phyloP scores from a whole-genome alignment of 2,113 vertebrate genomes.

The Falco punctatus region DNA sequence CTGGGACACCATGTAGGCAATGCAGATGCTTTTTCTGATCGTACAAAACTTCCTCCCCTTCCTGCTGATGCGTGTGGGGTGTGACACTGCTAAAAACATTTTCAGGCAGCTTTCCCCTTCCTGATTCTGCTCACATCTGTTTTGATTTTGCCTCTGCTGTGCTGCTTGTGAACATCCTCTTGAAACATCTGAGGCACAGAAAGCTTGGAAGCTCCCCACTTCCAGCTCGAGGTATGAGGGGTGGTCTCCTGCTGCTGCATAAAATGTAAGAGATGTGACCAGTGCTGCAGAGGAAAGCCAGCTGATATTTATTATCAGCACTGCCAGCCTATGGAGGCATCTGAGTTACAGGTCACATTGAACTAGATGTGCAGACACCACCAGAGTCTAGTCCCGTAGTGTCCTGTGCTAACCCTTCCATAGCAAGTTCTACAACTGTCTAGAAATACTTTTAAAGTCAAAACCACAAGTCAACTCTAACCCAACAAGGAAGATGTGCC shows the following conservation, averaged over 20 bases:
- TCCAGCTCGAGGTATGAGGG: neutral
- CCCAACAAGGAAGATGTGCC: neutral
- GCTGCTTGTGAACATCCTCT: slow-evolving; percentile 1
- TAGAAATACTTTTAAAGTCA: neutral
- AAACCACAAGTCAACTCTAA: neutral
- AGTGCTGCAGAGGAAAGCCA: neutral
- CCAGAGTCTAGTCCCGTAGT: fast-evolving
- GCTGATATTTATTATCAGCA: neutral
- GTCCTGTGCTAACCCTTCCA: neutral
- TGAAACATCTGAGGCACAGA: neutral
- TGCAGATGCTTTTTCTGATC: neutral
- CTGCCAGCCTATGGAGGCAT: neutral
- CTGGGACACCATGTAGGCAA: neutral
- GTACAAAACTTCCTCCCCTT: neutral
- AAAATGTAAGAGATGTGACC: neutral
- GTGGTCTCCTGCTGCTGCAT: neutral
- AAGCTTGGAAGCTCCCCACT: neutral
- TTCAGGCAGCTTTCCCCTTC: neutral
- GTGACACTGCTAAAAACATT: neutral
- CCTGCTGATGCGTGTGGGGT: neutral
- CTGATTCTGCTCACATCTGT: neutral
- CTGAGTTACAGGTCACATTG: neutral
- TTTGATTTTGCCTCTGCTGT: neutral
- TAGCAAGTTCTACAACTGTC: neutral
- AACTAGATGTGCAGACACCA: neutral